A percentile compares a stretch with the other conserved stretches of the same genome.
Evolutionary conservation across 2,113 vertebrate species (phyloP).

Genomic region (Rhagologus leucostigma): DNA sequence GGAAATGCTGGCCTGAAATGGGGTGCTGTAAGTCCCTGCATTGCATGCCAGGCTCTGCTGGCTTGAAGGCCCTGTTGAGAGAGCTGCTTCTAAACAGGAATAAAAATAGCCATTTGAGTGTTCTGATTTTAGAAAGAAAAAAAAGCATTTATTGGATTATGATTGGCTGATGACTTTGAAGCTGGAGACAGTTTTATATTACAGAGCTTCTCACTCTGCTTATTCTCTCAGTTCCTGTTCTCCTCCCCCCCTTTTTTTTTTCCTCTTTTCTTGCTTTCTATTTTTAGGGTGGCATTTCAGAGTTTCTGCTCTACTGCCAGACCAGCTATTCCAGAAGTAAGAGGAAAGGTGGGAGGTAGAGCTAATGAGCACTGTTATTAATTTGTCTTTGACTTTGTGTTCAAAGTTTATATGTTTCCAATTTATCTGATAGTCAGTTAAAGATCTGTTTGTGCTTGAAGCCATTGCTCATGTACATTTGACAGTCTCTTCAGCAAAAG

Average conservation of each 20-base stretch:
- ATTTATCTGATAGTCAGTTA: not conserved
- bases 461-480: not conserved
- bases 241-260: not conserved
- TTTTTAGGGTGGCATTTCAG: conserved; percentile 41
- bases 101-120: conserved; percentile 36
- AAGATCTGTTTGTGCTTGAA: not conserved
- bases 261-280: not conserved
- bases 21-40: not conserved
- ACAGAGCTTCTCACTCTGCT: conserved; percentile 25
- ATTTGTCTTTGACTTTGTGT: not conserved
- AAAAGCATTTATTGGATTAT: conserved; percentile 18
- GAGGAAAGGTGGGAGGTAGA: conserved; percentile 17
- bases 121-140: conserved; percentile 18
- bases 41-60: not conserved
- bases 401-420: not conserved
- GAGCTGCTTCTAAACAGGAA: conserved; percentile 18
- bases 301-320: not conserved
- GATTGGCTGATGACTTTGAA: conserved; percentile 39
- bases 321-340: not conserved
- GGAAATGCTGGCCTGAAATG: not conserved
- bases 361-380: not conserved
- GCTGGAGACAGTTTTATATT: conserved; percentile 30
- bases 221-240: conserved; percentile 29
- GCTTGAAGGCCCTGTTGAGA: not conserved
- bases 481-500: not conserved